Base-by-base conservation (phyloP, 2,888 invertebrate genomes). In the Isoperla grammatica region DNA sequence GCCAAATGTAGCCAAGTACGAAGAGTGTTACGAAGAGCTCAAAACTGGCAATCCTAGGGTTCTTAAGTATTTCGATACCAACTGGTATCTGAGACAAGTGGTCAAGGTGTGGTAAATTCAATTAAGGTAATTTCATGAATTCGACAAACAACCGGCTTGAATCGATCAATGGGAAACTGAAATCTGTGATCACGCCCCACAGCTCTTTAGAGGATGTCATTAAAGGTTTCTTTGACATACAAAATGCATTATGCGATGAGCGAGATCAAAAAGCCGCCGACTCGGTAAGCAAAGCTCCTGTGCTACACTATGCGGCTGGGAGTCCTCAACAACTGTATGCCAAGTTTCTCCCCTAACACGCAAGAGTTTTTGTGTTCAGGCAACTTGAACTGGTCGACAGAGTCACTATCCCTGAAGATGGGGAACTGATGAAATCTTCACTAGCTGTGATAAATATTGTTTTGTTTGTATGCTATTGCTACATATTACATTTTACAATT, bases 11-110 rank as follows among this genome's bases (percentile, higher is more conserved):
- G 19, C 17, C 11, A 13, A 45, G 19, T 45, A 45, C 19, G 19
- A 13, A 13, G 4, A 17, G 19, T 19, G 5, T 17, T 45, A 45
- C 11, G 45, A n/a, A 11, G 17, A 45, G 19, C 19, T 45, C 2
- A 11, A 3, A 6, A 15, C 6, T 15, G 45, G 45, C 11, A 13
- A 19, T 19, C 17, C n/a, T 5, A 45, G 17, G 11, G 19, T 65
- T 0, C 9, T 56, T 1, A n/a, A 57, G 4, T 66, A 67, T 57
- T 65, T 59, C 43, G 29, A 67, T 35, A 50, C 40, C n/a, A 64
- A 64, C 60, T 67, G 65, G 65, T 61, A 67, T 64, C 15, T 23
- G 56, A 42, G 13, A 61, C 12, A 55, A 66, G 23, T 67, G 66
- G 63, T 63, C 63, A 12, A 22, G 60, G 12, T 45, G n/a, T 1